Evolutionary conservation across 2,113 vertebrate species (phyloP).

Genomic region (Vicugna pacos): DNA sequence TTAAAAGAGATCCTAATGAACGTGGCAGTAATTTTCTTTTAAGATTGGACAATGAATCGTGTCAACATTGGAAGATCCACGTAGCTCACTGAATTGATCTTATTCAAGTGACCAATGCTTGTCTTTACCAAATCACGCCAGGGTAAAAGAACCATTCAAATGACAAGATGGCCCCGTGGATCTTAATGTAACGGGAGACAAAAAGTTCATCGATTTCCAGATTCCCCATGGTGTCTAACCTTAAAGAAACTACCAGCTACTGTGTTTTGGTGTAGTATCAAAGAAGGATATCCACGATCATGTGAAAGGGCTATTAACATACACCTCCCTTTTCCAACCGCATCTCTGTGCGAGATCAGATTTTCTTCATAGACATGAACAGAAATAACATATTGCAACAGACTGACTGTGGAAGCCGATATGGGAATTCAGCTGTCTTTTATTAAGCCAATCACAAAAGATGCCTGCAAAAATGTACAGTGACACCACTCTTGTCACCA

Average conservation of each 20-base stretch:
- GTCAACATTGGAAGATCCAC: background rate
- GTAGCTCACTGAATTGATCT: background rate
- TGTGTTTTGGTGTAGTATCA: constrained; percentile 7
- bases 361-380: background rate
- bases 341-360: background rate
- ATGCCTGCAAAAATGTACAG: background rate
- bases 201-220: background rate
- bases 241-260: background rate
- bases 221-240: background rate
- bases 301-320: background rate
- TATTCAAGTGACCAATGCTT: background rate
- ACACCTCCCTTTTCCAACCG: background rate
- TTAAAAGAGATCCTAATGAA: constrained; percentile 68
- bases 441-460: constrained; percentile 13
- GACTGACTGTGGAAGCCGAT: background rate
- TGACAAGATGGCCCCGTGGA: background rate
- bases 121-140: background rate
- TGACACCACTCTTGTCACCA: background rate
- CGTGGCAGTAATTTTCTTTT: constrained; percentile 48
- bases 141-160: background rate
- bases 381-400: background rate
- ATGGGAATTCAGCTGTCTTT: background rate
- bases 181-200: background rate
- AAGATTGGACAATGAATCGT: constrained; percentile 15
- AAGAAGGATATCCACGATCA: background rate